Evolutionary conservation across 2,797 vertebrate genomes (phyloP).

Genomic region (Eremophila alpestris): DNA sequence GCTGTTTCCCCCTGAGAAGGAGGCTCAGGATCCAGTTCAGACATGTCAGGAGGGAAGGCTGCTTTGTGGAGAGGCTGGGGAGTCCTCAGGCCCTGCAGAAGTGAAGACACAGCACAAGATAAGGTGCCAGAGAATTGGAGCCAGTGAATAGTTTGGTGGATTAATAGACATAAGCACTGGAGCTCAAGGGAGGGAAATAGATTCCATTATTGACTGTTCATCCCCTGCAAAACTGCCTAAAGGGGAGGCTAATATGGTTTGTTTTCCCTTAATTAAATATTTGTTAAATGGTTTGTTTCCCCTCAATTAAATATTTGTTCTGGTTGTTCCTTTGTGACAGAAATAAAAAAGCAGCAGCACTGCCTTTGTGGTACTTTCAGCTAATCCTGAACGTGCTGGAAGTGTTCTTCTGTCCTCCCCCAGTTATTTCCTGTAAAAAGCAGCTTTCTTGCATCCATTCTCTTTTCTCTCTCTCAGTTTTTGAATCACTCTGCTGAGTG

Average conservation of each 20-base stretch:
- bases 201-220: conserved; percentile 29
- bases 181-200: conserved; percentile 15
- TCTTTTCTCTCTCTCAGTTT: background rate
- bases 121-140: conserved; percentile 10
- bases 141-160: conserved; percentile 39
- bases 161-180: conserved; percentile 30
- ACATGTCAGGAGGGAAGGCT: background rate
- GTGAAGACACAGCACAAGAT: background rate
- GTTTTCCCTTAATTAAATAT: conserved; percentile 52
- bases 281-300: conserved; percentile 53
- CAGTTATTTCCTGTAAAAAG: conserved; percentile 25
- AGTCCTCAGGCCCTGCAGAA: background rate
- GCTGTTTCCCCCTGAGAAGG: background rate
- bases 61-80: background rate
- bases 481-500: background rate
- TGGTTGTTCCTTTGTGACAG: conserved; percentile 26
- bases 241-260: conserved; percentile 4
- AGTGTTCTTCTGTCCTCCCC: conserved; percentile 10
- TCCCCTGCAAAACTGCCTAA: conserved; percentile 5
- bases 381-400: conserved; percentile 33
- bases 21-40: background rate
- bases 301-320: conserved; percentile 57
- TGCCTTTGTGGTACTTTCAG: conserved; percentile 22
- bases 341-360: background rate
- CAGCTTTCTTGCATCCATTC: conserved; percentile 12